These are phyloP conservation scores for Campylomormyrus tamandua DNA, from an alignment of 2,113 vertebrate genomes.

Conservation along the genomic window DNA sequence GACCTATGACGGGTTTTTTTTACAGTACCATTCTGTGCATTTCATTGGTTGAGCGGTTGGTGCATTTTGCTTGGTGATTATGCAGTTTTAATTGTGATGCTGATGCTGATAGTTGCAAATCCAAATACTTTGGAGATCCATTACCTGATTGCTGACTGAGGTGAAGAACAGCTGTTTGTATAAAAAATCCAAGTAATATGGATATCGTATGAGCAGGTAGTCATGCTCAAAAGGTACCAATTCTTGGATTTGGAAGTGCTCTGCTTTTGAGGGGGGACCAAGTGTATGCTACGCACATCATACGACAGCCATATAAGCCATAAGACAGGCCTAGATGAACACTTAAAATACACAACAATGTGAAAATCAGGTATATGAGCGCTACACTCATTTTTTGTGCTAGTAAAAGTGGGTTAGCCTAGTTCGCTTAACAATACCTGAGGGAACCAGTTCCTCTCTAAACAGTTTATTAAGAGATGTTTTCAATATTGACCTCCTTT, in stretches of 20 bases:
- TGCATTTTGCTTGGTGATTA: background rate
- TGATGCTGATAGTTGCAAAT: background rate
- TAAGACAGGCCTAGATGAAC: background rate
- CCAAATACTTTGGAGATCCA: background rate
- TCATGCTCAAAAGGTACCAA: background rate
- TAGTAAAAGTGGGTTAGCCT: conserved; percentile 4
- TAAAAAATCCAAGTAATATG: background rate
- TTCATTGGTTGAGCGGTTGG: background rate
- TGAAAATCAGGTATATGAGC: background rate
- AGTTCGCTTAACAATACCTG: conserved; percentile 1
- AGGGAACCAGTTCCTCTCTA: background rate
- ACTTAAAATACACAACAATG: background rate
- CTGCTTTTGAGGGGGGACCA: background rate
- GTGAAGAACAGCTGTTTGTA: background rate
- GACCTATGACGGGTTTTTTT: background rate
- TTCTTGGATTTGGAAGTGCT: background rate
- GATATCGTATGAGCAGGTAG: background rate
- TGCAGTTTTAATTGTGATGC: background rate
- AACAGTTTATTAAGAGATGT: conserved; percentile 12
- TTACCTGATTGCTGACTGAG: background rate
- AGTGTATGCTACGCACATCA: background rate
- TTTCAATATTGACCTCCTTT: conserved; percentile 38
- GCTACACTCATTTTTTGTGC: background rate
- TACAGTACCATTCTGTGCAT: conserved; percentile 13
- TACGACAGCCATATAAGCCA: background rate